Evolutionary conservation across 2,888 invertebrate genomes (phyloP).

Genomic region (Auanema sp.): DNA sequence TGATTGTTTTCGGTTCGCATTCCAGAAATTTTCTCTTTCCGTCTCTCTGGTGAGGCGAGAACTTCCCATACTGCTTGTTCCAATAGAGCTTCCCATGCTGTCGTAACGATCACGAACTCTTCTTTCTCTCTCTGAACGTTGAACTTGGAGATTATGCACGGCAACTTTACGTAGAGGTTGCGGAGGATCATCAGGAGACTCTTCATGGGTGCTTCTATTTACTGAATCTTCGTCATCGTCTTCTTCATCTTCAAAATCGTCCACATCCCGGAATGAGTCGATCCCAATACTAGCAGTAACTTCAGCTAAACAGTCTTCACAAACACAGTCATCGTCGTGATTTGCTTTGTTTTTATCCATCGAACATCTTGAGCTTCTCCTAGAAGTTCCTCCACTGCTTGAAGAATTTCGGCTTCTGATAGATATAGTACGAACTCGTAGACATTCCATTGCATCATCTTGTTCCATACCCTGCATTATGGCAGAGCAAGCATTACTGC

Average conservation of each 20-base stretch:
- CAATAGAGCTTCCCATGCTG: conserved; percentile 20
- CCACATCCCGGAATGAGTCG: conserved; percentile 11
- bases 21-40: conserved; percentile 53
- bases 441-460: conserved; percentile 42
- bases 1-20: conserved; percentile 45
- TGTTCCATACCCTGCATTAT: conserved; percentile 20
- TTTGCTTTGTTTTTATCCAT: not conserved
- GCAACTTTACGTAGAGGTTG: conserved; percentile 20
- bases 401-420: conserved; percentile 18
- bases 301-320: conserved; percentile 24
- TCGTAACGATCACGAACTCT: conserved; percentile 9
- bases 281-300: conserved; percentile 1
- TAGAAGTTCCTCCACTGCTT: conserved; percentile 13
- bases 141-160: conserved; percentile 12
- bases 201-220: not conserved
- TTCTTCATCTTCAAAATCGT: conserved; percentile 19
- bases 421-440: conserved; percentile 34
- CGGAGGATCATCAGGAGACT: not conserved
- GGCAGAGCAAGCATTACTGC: conserved; percentile 16
- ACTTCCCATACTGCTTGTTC: conserved; percentile 23
- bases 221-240: conserved; percentile 11
- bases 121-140: conserved; percentile 5
- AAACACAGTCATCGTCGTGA: conserved; percentile 36
- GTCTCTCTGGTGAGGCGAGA: conserved; percentile 46
- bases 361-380: conserved; percentile 6